Base-by-base conservation (phyloP, 2,888 invertebrate species). In the Pimpla rufipes region DNA sequence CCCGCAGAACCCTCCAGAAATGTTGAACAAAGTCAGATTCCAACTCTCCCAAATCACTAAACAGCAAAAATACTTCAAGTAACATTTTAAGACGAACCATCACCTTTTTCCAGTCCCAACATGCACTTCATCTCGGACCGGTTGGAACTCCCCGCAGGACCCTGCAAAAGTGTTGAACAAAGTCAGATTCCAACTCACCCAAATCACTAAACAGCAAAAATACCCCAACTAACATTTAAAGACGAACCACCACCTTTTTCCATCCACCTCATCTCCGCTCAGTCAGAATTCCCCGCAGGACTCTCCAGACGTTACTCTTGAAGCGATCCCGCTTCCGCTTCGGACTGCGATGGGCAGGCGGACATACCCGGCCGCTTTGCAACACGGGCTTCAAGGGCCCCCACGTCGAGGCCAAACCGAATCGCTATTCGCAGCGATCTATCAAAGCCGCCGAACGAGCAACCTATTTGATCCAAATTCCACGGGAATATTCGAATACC, bases 361-460 rank as follows among this genome's bases (percentile, higher is more conserved):
- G 29, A 29, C 23, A 42, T 66, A 11, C 42, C 8, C 45, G 2
- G 21, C 4, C 6, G 45, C 66, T 42, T 42, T 66, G 40, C 16
- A 13, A 37, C 66, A 2, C 29, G 5, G 66, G 23, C n/a, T 23
- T 66, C 13, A 21, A 42, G 40, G 47, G 18, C 50, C 16, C 29
- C 29, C 23, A 45, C 57, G 23, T 78, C 66, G 42, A 78, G 82
- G 81, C 88, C 88, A 88, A 88, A 88, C 88, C 86, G 86, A 87
- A 88, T 87, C 88, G 81, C 84, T 86, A 89, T 89, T 87, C 86
- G 86, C 68, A 87, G 71, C 84, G 85, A 86, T 87, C 87, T 83
- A 78, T 78, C 68, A 78, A 70, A 70, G 50, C 76, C 55, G 45
- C 68, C 16, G 59, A 68, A 21, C 59, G 37, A 68, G 47, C 35